Evolutionary conservation across 2,888 invertebrate species (phyloP).

Genomic region (Lathronympha strigana): DNA sequence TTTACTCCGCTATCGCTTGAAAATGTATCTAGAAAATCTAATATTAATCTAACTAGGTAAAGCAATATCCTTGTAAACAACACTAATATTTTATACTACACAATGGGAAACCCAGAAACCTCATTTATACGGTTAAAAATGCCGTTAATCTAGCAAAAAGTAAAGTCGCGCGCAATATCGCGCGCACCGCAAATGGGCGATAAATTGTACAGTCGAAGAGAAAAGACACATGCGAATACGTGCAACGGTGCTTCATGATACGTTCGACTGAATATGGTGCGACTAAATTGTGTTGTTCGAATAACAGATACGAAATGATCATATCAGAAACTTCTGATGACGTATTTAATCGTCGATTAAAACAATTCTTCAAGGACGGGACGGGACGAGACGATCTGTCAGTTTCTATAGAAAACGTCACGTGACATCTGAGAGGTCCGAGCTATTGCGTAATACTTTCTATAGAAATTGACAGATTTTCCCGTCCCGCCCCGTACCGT

Average conservation of each 20-base stretch:
- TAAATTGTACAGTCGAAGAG: conserved; percentile 42
- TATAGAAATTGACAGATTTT: too few relatives aligned
- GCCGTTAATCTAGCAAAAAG: conserved; percentile 33
- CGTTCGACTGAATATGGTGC: conserved; percentile 11
- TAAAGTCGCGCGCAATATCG: conserved; percentile 41
- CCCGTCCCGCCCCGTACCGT: too few relatives aligned
- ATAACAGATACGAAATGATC: too few relatives aligned
- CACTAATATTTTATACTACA: conserved; percentile 13
- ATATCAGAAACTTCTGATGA: too few relatives aligned
- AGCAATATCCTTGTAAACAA: conserved; percentile 13
- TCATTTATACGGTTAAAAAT: conserved; percentile 34
- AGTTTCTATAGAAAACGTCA: too few relatives aligned
- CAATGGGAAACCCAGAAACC: conserved; percentile 11
- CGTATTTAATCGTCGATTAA: too few relatives aligned
- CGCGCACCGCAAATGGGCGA: conserved; percentile 37
- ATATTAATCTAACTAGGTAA: not conserved
- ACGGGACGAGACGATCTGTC: too few relatives aligned
- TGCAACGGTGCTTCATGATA: conserved; percentile 4
- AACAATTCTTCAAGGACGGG: too few relatives aligned
- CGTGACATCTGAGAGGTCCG: too few relatives aligned
- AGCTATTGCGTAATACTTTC: too few relatives aligned
- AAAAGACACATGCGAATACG: conserved; percentile 39
- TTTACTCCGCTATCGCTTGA: not conserved
- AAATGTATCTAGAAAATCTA: not conserved
- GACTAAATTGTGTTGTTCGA: not conserved